Percentiles rank a stretch among this genome's conserved stretches.
Evolutionary conservation across 2,797 vertebrate species (phyloP).

Genomic region (Podarcis lilfordi): DNA sequence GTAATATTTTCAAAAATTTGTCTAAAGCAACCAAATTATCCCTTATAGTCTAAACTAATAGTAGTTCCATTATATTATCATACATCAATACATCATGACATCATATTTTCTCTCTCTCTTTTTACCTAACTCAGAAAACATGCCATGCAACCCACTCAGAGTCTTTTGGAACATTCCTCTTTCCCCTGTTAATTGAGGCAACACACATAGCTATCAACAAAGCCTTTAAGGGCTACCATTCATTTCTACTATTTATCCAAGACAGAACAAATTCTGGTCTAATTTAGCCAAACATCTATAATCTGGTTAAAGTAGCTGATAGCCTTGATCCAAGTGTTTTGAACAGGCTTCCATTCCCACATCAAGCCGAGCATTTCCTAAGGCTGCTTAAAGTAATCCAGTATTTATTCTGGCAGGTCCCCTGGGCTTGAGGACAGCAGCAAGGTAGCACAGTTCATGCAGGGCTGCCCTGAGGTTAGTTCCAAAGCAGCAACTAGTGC

Average conservation of each 20-base stretch:
- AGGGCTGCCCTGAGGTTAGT: too few species aligned
- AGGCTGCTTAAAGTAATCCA: neutral
- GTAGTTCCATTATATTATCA: neutral
- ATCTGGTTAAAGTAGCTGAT: constrained; percentile 3
- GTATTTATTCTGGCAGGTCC: constrained; percentile 71
- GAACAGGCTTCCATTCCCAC: neutral
- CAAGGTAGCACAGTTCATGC: constrained; percentile 53
- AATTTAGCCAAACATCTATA: constrained; percentile 1
- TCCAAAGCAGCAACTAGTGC: too few species aligned
- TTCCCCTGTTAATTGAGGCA: neutral
- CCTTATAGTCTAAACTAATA: neutral
- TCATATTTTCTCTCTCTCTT: neutral
- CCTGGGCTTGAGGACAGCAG: constrained; percentile 54
- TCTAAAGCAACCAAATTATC: neutral
- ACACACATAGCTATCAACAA: neutral
- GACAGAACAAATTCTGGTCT: neutral
- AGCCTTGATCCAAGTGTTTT: neutral
- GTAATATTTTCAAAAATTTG: neutral
- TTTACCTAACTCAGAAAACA: constrained; percentile 1
- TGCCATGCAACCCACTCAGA: neutral
- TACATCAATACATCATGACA: neutral
- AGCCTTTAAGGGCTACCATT: neutral
- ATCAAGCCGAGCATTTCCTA: neutral
- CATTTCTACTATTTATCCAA: neutral
- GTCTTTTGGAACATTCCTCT: neutral